Evolutionary conservation across 2,113 vertebrate species (phyloP).

Genomic region (Clinocottus analis): DNA sequence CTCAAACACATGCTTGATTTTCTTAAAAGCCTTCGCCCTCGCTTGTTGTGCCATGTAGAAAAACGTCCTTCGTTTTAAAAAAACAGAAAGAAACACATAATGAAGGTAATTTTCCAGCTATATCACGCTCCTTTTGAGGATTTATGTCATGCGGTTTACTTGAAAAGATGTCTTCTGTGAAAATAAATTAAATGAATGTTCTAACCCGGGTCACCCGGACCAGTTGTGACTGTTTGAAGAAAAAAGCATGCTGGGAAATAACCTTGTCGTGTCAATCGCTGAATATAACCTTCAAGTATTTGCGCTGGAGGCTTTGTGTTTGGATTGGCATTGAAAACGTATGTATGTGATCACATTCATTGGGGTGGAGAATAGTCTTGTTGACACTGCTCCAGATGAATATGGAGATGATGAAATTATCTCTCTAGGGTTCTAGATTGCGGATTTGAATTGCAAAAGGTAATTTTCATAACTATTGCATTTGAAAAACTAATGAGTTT

Average conservation of each 20-base stretch:
- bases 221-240: not conserved
- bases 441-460: conserved; percentile 70
- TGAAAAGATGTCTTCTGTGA: not conserved
- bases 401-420: conserved; percentile 69
- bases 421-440: conserved; percentile 59
- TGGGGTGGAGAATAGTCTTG: conserved; percentile 45
- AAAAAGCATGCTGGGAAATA: not conserved
- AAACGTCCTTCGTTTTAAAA: too few species aligned
- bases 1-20: not conserved
- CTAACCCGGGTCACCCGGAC: not conserved
- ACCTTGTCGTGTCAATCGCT: not conserved
- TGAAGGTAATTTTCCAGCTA: not conserved
- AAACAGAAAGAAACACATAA: not conserved
- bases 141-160: not conserved
- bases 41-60: too few species aligned
- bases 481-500: conserved; percentile 51
- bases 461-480: conserved; percentile 59
- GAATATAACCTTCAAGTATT: conserved; percentile 19
- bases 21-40: not conserved
- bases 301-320: conserved; percentile 10
- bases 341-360: conserved; percentile 54
- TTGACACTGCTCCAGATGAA: conserved; percentile 60
- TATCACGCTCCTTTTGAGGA: not conserved
- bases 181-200: not conserved
- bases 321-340: conserved; percentile 25